Evolutionary conservation across 1,140 invertebrate genomes (phyloP).

Genomic region (Neodiprion fabricii): DNA sequence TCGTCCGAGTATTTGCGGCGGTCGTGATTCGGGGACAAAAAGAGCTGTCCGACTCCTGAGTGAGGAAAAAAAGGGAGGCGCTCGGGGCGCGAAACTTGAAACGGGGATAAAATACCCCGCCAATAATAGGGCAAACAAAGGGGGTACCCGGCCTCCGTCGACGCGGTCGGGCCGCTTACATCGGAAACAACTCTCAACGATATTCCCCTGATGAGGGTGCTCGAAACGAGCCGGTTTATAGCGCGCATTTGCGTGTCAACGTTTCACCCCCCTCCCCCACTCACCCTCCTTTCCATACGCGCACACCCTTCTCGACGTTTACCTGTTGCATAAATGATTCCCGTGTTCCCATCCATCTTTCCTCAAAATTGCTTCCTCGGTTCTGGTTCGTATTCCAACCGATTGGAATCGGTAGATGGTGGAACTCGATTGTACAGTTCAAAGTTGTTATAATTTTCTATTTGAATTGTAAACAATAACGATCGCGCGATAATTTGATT

Average conservation of each 20-base stretch:
- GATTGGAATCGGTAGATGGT: too few relatives aligned
- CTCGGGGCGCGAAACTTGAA: background rate
- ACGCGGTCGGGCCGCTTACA: background rate
- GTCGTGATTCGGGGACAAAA: background rate
- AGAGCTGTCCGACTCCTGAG: background rate
- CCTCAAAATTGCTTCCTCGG: too few relatives aligned
- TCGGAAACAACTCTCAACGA: constrained; percentile 7
- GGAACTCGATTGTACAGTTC: too few relatives aligned
- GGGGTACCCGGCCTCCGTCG: too few relatives aligned
- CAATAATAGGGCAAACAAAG: constrained; percentile 2
- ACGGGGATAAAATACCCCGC: background rate
- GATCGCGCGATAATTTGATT: too few relatives aligned
- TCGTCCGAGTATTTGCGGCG: constrained; percentile 6
- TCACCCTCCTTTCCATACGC: too few relatives aligned
- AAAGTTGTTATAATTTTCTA: too few relatives aligned
- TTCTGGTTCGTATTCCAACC: too few relatives aligned
- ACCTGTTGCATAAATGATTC: constrained; percentile 1
- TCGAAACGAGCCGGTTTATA: background rate
- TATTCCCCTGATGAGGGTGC: constrained; percentile 1
- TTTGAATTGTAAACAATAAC: too few relatives aligned
- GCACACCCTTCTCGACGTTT: background rate
- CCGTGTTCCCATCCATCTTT: too few relatives aligned
- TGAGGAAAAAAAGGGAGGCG: background rate
- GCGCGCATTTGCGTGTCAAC: background rate
- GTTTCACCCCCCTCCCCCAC: background rate